phyloP scores from a whole-genome alignment of 2,797 vertebrate genomes.

The Harpagifer antarcticus region DNA sequence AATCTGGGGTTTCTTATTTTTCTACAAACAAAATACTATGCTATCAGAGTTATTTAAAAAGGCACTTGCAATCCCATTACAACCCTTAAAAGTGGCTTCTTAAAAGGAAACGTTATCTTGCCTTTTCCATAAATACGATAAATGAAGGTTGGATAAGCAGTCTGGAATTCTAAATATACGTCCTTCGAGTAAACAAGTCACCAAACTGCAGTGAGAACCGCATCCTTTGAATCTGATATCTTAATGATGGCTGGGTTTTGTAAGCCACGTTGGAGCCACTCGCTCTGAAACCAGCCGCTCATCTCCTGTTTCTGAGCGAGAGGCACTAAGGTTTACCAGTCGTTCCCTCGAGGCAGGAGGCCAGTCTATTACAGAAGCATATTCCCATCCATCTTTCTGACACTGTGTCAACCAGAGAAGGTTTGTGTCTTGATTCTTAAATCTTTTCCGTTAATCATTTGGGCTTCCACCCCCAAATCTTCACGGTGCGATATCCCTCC shows the following conservation, averaged over 20 bases:
- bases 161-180: neutral
- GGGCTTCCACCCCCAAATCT: neutral
- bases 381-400: slow-evolving; percentile 54
- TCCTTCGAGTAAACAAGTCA: neutral
- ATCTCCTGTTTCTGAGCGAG: slow-evolving; percentile 49
- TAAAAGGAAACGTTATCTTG: neutral
- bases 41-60: no score
- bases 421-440: slow-evolving; percentile 23
- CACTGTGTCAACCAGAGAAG: slow-evolving; percentile 24
- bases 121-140: neutral
- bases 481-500: neutral
- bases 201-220: neutral
- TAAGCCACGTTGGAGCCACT: slow-evolving; percentile 25
- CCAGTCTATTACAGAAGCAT: slow-evolving; percentile 53
- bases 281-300: slow-evolving; percentile 41
- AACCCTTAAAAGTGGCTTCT: neutral
- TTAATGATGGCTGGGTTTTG: slow-evolving; percentile 37
- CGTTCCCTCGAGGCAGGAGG: slow-evolving; percentile 34
- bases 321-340: slow-evolving; percentile 40
- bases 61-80: no score
- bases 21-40: no score
- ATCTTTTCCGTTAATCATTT: slow-evolving; percentile 27
- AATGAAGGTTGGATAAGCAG: neutral
- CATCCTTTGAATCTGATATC: slow-evolving; percentile 45
- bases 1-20: no score